Percentiles rank a stretch among this genome's conserved stretches.
Conservation (phyloP, 2,113 vertebrate genomes). For the Apaloderma vittatum region DNA sequence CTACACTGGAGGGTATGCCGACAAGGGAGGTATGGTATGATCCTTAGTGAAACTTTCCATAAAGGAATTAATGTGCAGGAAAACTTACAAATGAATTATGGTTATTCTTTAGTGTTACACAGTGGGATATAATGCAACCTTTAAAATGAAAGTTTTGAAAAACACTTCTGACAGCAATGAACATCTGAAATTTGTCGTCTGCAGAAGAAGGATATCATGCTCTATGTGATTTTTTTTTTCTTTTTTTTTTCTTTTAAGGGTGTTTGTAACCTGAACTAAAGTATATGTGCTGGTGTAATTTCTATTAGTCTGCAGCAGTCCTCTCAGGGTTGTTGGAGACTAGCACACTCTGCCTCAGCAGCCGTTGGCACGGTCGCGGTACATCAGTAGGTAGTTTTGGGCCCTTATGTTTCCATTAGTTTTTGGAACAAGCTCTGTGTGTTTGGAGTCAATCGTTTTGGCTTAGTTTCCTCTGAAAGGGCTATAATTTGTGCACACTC, state of each 20-base stretch:
- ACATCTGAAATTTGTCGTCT: not conserved
- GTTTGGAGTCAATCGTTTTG: not conserved
- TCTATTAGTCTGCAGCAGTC: not conserved
- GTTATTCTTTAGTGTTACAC: not conserved
- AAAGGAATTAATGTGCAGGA: not conserved
- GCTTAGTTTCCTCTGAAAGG: not conserved
- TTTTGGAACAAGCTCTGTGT: conserved; percentile 13
- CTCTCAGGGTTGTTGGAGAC: not conserved
- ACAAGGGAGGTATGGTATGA: not conserved
- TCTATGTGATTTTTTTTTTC: not conserved
- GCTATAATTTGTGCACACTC: not conserved
- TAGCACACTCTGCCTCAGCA: not conserved
- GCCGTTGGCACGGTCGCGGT: not conserved
- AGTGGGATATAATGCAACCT: not conserved
- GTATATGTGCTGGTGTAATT: not conserved
- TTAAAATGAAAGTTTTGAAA: not conserved
- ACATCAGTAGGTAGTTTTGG: conserved; percentile 6
- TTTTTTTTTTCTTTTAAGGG: not conserved
- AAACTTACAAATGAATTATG: not conserved
- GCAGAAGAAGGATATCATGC: accelerated
- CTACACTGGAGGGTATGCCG: not conserved
- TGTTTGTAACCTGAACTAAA: not conserved
- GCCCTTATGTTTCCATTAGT: conserved; percentile 17
- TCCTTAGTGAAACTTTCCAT: not conserved
- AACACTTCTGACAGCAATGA: not conserved